Evolutionary conservation across 2,888 invertebrate genomes (phyloP).

Genomic region (Dolichopus griseipennis): DNA sequence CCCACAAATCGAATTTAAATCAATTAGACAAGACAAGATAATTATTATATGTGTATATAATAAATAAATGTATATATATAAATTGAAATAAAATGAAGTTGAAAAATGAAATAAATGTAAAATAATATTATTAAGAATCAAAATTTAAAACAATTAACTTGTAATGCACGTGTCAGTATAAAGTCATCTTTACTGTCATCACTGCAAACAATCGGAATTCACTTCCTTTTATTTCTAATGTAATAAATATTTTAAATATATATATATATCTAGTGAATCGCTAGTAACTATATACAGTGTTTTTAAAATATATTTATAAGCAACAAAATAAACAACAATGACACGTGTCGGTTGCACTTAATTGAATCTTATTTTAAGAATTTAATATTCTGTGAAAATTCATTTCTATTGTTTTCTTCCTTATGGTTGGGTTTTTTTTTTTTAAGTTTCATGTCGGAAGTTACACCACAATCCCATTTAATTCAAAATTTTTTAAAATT

Average conservation of each 20-base stretch:
- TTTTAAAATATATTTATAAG: background rate
- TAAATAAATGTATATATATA: no score
- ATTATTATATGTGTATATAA: no score
- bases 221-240: background rate
- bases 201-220: background rate
- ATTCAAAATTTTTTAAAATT: background rate
- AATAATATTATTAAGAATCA: no score
- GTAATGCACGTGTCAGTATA: background rate
- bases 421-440: no score
- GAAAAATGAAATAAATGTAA: no score
- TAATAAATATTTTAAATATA: no score
- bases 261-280: no score
- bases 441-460: background rate
- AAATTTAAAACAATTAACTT: background rate
- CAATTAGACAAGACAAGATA: no score
- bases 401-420: no score
- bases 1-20: no score
- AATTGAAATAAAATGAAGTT: no score
- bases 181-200: background rate
- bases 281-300: background rate
- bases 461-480: conserved; percentile 3
- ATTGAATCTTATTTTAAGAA: background rate
- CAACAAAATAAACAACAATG: background rate
- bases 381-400: conserved; percentile 2
- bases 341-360: conserved; percentile 3